Conservation (phyloP, 2,113 vertebrate genomes). For the Melanocharis versteri region DNA sequence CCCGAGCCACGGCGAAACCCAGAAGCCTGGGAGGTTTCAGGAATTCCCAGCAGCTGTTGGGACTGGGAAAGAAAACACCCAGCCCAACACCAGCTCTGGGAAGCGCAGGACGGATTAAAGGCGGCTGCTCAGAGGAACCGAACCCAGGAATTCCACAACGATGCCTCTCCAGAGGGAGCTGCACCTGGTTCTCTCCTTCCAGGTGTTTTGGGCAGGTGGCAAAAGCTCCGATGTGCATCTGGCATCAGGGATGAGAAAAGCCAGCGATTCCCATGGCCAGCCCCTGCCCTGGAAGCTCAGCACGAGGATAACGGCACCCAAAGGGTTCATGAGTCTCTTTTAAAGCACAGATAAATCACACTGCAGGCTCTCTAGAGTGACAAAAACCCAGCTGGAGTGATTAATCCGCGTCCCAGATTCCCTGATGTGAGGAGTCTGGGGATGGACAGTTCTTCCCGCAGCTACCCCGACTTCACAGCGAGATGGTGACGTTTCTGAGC, state of each 20-base stretch:
- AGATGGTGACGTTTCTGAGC: background rate
- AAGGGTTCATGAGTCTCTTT: fast-evolving
- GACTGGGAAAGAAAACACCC: background rate
- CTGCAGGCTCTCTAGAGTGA: background rate
- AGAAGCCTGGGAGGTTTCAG: background rate
- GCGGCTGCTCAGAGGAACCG: background rate
- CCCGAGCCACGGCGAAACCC: fast-evolving
- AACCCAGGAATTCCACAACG: background rate
- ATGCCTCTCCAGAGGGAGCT: background rate
- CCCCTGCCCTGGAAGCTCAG: background rate
- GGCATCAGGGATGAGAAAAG: fast-evolving
- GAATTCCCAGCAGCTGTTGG: background rate
- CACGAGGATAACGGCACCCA: fast-evolving
- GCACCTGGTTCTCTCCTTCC: background rate
- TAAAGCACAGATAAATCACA: background rate
- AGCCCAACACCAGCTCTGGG: background rate
- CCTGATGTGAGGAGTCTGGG: fast-evolving
- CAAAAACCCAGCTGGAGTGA: background rate
- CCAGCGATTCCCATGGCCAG: fast-evolving
- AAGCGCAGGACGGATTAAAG: background rate
- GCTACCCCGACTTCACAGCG: fast-evolving
- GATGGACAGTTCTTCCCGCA: background rate
- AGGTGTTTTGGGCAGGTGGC: background rate
- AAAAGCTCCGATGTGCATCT: fast-evolving
- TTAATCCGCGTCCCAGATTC: fast-evolving